Evolutionary conservation across 2,888 invertebrate genomes (phyloP).

Genomic region (Anarsia innoxiella): DNA sequence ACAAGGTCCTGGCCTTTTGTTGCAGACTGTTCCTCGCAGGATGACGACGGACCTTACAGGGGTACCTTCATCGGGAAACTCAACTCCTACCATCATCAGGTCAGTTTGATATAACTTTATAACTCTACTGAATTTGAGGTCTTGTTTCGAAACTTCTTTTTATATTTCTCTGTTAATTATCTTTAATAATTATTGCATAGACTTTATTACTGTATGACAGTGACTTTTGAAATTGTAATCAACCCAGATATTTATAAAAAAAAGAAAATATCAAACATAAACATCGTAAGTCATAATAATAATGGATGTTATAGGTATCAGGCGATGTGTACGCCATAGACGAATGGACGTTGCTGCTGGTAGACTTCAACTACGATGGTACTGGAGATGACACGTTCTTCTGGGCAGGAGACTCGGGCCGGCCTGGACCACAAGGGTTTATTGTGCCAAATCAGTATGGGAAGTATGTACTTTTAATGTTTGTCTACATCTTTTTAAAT

Average conservation of each 20-base stretch:
- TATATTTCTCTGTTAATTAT: too few relatives aligned
- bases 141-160: too few relatives aligned
- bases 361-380: slow-evolving; percentile 91
- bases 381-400: slow-evolving; percentile 94
- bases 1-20: slow-evolving; percentile 18
- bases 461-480: slow-evolving; percentile 76
- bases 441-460: slow-evolving; percentile 92
- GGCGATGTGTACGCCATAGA: slow-evolving; percentile 93
- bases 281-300: neutral
- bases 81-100: slow-evolving; percentile 92
- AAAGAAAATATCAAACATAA: neutral
- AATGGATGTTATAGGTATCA: slow-evolving; percentile 74
- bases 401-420: slow-evolving; percentile 91
- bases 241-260: neutral
- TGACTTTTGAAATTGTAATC: neutral
- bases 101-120: too few relatives aligned
- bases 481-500: too few relatives aligned
- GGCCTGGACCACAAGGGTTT: slow-evolving; percentile 93
- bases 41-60: slow-evolving; percentile 82
- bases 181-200: neutral
- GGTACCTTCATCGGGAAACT: slow-evolving; percentile 89
- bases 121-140: too few relatives aligned
- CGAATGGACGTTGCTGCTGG: slow-evolving; percentile 85
- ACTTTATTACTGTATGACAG: neutral
- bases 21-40: slow-evolving; percentile 63